Conservation (phyloP, 2,113 vertebrate genomes). For the Erythrocebus patas region DNA sequence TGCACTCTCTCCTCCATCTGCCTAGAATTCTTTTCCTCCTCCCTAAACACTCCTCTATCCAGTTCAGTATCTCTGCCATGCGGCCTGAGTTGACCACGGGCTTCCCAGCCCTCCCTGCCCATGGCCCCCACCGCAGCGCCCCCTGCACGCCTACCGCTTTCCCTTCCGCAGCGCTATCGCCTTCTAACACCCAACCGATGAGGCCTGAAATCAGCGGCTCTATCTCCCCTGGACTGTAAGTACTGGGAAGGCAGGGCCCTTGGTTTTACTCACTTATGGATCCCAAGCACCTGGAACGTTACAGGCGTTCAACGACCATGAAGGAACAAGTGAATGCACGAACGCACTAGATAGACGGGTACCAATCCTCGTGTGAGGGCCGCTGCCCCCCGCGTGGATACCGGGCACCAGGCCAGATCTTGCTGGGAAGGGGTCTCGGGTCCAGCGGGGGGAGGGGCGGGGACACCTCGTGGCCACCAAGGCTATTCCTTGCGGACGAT, state of each 20-base stretch:
- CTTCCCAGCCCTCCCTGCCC: not conserved
- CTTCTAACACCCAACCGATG: not conserved
- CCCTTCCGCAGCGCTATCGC: not conserved
- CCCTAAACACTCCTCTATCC: not conserved
- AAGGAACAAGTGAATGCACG: not conserved
- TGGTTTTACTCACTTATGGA: not conserved
- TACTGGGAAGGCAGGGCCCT: no score
- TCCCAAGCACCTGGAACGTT: not conserved
- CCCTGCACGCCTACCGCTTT: not conserved
- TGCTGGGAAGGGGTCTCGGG: not conserved
- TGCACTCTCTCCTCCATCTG: not conserved
- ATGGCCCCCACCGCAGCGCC: not conserved
- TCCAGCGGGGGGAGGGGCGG: not conserved
- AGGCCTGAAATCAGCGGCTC: not conserved
- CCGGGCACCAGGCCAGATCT: not conserved
- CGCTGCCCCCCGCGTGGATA: accelerated
- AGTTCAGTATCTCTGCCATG: not conserved
- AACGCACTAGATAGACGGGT: not conserved
- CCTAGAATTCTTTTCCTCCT: not conserved
- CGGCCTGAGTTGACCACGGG: not conserved
- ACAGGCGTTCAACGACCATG: not conserved
- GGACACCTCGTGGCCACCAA: not conserved
- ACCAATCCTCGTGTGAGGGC: not conserved
- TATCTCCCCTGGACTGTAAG: not conserved
- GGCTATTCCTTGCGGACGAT: not conserved